These are phyloP conservation scores for Ostrea denselamellosa DNA, from an alignment of 1,140 invertebrate genomes.

Conservation along the genomic window DNA sequence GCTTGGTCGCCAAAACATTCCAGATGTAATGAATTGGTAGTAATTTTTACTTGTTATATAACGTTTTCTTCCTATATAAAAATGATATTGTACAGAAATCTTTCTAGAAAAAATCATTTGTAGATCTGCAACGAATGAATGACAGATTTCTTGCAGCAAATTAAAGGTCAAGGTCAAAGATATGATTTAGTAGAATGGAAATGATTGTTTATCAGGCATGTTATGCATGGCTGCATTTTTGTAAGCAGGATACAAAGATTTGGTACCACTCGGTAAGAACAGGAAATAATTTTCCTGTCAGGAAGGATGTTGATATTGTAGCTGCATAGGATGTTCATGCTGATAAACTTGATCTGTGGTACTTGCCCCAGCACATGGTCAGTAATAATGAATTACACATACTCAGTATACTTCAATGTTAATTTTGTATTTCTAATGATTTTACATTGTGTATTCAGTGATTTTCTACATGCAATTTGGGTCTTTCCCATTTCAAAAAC, in stretches of 20 bases:
- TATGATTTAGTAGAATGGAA: not conserved
- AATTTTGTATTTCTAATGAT: too few species aligned
- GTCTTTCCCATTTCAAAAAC: not conserved
- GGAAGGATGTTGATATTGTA: constrained; percentile 24
- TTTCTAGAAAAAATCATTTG: not conserved
- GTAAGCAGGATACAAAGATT: not conserved
- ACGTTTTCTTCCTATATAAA: not conserved
- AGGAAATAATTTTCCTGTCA: constrained; percentile 29
- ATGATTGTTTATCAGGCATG: constrained; percentile 18
- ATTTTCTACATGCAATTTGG: too few species aligned
- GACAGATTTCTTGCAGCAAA: not conserved
- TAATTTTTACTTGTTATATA: not conserved
- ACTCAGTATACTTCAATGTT: too few species aligned
- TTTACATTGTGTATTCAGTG: too few species aligned
- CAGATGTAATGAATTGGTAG: not conserved
- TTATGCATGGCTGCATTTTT: constrained; percentile 29
- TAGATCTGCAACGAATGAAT: not conserved
- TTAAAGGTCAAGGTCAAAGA: constrained; percentile 27
- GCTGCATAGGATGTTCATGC: constrained; percentile 22
- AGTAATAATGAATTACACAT: too few species aligned
- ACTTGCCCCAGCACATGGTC: not conserved
- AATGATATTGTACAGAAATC: not conserved
- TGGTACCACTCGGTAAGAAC: not conserved
- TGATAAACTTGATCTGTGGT: not conserved
- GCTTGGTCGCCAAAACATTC: not conserved